Evolutionary conservation across 2,113 vertebrate species (phyloP), one percentile per base, ranked within the genome.

Genomic region (Myxocyprinus asiaticus): DNA sequence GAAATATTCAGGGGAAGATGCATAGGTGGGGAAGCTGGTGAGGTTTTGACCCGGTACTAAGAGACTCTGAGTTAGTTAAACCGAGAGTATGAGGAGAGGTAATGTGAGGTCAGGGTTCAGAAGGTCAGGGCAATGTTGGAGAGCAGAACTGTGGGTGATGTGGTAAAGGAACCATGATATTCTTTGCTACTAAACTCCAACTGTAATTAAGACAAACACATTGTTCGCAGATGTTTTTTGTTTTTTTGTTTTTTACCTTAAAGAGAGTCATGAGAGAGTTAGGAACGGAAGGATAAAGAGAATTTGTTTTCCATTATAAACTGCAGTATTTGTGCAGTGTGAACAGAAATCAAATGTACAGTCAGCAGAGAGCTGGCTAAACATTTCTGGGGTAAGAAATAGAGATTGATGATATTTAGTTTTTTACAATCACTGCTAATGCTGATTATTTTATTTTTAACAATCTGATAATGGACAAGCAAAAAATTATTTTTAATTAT

Each of bases 181-280:
- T 70, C 67, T 79, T 65, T 62, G 47, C 73, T 9, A 33, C 65
- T 65, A 45, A 68, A 59, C 64, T 81, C 47, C 58, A 47, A 62
- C 48, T n/a, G 17, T 74, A 82, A 73, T 82, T 82, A 78, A 82
- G 64, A 43, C 12, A 5, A 56, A 47, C 76, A 78, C 69, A 73
- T 67, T 74, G 69, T 56, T 78, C 42, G 9, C 69, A 82, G 81
- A 77, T 82, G 81, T 66, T 67, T 67, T 14, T 56, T 56, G 14
- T n/a, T 55, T 15, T 58, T 56, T 4, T 3, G 42, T 3, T 33
- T 33, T n/a, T n/a, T n/a, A n/a, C n/a, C n/a, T n/a, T n/a, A n/a
- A n/a, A 42, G 45, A 71, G 55, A 69, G 56, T 17, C 5, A 5
- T 4, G 6, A 43, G 17, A 56, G 63, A 65, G 10, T 64, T 61